Percentiles rank a stretch among this genome's conserved stretches.
phyloP scores from a whole-genome alignment of 1,140 invertebrate species.

The Drosophila dunni region DNA sequence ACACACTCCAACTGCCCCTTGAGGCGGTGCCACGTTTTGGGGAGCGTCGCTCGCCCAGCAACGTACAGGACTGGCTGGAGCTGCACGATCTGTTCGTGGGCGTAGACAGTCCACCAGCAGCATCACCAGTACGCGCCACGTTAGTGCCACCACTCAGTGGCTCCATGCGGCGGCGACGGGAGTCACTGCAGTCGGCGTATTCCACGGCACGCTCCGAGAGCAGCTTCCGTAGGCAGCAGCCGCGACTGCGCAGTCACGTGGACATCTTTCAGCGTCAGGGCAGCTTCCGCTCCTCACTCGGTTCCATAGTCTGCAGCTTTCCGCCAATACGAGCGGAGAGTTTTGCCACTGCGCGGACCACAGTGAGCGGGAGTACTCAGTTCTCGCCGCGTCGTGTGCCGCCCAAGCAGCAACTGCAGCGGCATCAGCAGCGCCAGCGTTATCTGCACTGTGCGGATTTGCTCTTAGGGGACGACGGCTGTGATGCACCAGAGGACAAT shows the following conservation, averaged over 20 bases:
- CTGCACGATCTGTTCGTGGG: constrained; percentile 76
- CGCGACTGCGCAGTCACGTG: constrained; percentile 64
- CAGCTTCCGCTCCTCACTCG: constrained; percentile 79
- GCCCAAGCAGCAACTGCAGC: constrained; percentile 38
- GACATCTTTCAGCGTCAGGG: constrained; percentile 78
- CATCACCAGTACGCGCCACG: constrained; percentile 4
- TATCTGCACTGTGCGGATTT: constrained; percentile 75
- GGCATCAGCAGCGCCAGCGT: constrained; percentile 54
- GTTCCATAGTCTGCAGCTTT: constrained; percentile 74
- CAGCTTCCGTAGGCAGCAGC: constrained; percentile 51
- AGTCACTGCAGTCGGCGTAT: constrained; percentile 65
- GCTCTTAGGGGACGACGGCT: constrained; percentile 62
- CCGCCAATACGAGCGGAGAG: constrained; percentile 76
- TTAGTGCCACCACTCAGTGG: constrained; percentile 15
- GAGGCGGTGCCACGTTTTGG: constrained; percentile 68
- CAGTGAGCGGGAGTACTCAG: constrained; percentile 45
- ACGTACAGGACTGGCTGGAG: constrained; percentile 83
- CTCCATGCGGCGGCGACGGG: constrained; percentile 53
- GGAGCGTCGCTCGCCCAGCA: constrained; percentile 79
- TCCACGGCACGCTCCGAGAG: constrained; percentile 72
- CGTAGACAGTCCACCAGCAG: constrained; percentile 15
- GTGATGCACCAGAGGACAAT: constrained; percentile 72
- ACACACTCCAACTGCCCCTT: constrained; percentile 55
- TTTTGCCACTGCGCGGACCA: constrained; percentile 55
- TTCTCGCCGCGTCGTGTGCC: constrained; percentile 44